Percentiles rank a stretch among this genome's conserved stretches.
phyloP scores from a whole-genome alignment of 1,140 invertebrate genomes.

The Lordiphosa mommai region DNA sequence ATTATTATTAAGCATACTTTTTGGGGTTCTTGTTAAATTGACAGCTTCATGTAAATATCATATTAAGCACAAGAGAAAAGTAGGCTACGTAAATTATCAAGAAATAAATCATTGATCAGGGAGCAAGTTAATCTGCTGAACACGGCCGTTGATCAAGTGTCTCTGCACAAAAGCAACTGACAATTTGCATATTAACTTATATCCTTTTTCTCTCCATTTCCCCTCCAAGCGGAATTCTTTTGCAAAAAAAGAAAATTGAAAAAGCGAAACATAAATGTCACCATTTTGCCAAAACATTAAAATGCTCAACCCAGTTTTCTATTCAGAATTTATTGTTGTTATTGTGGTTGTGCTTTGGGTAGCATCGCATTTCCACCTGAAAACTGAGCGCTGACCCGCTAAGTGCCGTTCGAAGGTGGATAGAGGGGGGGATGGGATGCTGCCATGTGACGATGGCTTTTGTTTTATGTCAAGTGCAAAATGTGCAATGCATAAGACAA shows the following conservation, averaged over 20 bases:
- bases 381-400: constrained; percentile 42
- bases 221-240: constrained; percentile 4
- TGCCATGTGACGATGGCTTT: constrained; percentile 30
- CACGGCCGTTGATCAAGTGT: too few species aligned
- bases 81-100: too few species aligned
- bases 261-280: constrained; percentile 50
- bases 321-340: constrained; percentile 22
- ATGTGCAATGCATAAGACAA: constrained; percentile 70
- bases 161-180: too few species aligned
- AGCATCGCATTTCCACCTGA: constrained; percentile 29
- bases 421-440: not conserved
- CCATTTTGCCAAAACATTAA: constrained; percentile 60
- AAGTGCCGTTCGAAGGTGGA: constrained; percentile 54
- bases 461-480: constrained; percentile 62
- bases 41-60: too few species aligned
- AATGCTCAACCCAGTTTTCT: constrained; percentile 62
- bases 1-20: too few species aligned
- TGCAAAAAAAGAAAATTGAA: constrained; percentile 21
- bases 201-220: not conserved
- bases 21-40: too few species aligned
- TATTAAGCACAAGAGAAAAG: too few species aligned
- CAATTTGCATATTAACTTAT: too few species aligned
- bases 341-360: constrained; percentile 42
- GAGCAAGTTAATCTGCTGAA: too few species aligned
- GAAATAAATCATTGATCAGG: too few species aligned